phyloP scores from a whole-genome alignment of 1,140 invertebrate genomes.

The Leptonema lineaticorne region DNA sequence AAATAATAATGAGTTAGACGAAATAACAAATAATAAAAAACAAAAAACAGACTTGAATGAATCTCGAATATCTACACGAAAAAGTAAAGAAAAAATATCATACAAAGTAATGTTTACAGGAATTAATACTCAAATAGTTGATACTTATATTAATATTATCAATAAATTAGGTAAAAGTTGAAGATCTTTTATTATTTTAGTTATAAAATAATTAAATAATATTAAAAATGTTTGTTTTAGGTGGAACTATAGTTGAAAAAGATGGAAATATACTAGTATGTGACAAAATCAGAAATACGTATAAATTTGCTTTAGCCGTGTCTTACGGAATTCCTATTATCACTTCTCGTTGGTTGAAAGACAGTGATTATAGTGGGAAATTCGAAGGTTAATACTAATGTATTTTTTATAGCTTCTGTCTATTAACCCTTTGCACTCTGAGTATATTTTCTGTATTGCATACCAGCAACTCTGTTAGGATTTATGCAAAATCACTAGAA shows the following conservation, averaged over 20 bases:
- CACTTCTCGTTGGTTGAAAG: slow-evolving; percentile 11
- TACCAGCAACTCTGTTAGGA: neutral
- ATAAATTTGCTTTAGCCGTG: slow-evolving; percentile 26
- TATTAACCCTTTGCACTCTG: neutral
- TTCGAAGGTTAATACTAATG: slow-evolving; percentile 24
- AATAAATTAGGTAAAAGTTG: no score
- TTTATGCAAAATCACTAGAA: neutral
- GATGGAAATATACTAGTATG: slow-evolving; percentile 30
- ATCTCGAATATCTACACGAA: no score
- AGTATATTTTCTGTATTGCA: neutral
- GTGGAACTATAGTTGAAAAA: slow-evolving; percentile 5
- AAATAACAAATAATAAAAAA: no score
- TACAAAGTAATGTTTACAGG: no score
- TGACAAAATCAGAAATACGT: slow-evolving; percentile 11
- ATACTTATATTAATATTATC: no score
- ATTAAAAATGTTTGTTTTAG: slow-evolving; percentile 9
- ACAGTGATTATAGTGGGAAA: neutral
- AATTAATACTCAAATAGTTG: no score
- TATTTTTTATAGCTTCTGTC: neutral
- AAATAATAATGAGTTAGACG: no score
- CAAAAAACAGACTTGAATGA: no score
- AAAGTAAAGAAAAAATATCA: no score
- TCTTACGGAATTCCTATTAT: slow-evolving; percentile 33
- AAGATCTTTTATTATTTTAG: no score
- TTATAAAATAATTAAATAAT: no score